Conservation (phyloP, 2,113 vertebrate species). For the Microcebus griseorufus region DNA sequence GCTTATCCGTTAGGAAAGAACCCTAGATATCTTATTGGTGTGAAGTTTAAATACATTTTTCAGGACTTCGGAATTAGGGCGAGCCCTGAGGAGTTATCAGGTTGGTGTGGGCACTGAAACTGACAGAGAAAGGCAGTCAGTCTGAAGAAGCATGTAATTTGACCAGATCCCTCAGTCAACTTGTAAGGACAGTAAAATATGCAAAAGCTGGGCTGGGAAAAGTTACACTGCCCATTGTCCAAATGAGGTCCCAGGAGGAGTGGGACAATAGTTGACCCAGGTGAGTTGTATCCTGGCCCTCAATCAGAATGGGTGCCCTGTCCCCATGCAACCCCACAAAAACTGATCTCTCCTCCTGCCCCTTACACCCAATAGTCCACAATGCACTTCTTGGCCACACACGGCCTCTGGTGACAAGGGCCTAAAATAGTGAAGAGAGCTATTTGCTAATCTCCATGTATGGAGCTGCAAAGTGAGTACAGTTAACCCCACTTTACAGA, state of each 20-base stretch:
- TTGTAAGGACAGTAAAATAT: constrained; percentile 69
- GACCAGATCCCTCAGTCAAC: constrained; percentile 54
- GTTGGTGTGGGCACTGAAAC: neutral
- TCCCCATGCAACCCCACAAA: constrained; percentile 67
- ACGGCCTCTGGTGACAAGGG: neutral
- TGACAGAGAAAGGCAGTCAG: constrained; percentile 17
- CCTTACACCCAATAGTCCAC: neutral
- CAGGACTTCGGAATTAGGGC: constrained; percentile 5
- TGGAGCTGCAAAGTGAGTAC: neutral
- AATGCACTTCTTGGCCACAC: neutral
- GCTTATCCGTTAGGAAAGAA: neutral
- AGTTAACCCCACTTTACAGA: neutral
- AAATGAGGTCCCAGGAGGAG: constrained; percentile 33
- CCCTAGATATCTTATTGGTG: neutral
- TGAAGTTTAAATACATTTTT: neutral
- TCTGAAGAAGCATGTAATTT: constrained; percentile 63
- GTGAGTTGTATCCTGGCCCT: constrained; percentile 64
- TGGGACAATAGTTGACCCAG: constrained; percentile 71
- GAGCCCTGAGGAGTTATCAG: neutral
- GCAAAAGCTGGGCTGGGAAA: constrained; percentile 67
- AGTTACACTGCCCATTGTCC: constrained; percentile 56
- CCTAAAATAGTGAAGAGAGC: neutral
- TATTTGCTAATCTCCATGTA: neutral
- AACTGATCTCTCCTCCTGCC: neutral
- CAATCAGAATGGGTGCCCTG: constrained; percentile 64